These are phyloP conservation scores for Phyto melanocephala DNA, from an alignment of 2,888 invertebrate species.

Conservation along the genomic window DNA sequence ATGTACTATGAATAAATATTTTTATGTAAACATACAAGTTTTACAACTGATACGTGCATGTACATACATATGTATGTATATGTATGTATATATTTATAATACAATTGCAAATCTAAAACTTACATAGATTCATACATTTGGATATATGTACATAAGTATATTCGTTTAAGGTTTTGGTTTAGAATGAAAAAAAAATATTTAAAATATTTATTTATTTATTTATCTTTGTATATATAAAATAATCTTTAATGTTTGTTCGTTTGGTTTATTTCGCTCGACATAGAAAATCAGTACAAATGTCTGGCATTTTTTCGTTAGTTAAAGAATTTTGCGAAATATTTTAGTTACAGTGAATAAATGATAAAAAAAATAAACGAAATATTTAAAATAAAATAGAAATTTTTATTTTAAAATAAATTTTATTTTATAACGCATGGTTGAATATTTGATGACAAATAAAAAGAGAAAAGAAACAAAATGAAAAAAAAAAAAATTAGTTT, in stretches of 20 bases:
- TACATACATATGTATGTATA: background rate
- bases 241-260: background rate
- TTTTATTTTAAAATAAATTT: slow-evolving; percentile 50
- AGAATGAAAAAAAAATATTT: slow-evolving; percentile 27
- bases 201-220: slow-evolving; percentile 43
- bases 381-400: slow-evolving; percentile 29
- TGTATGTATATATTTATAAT: background rate
- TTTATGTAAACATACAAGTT: background rate
- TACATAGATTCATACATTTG: too few species aligned
- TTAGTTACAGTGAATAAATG: slow-evolving; percentile 54
- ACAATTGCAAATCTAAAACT: too few species aligned
- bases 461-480: background rate
- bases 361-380: slow-evolving; percentile 26
- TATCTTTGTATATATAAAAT: slow-evolving; percentile 9
- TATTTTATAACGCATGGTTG: slow-evolving; percentile 42
- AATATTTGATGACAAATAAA: slow-evolving; percentile 47
- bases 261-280: slow-evolving; percentile 29
- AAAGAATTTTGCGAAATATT: slow-evolving; percentile 58
- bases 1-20: background rate
- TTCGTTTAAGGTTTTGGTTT: too few species aligned
- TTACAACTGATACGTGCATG: too few species aligned
- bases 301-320: slow-evolving; percentile 54
- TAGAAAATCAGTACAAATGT: slow-evolving; percentile 49
- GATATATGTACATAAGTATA: too few species aligned
- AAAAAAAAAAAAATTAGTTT: background rate